phyloP scores from a whole-genome alignment of 2,888 invertebrate species.

The Drosophila bunnanda region DNA sequence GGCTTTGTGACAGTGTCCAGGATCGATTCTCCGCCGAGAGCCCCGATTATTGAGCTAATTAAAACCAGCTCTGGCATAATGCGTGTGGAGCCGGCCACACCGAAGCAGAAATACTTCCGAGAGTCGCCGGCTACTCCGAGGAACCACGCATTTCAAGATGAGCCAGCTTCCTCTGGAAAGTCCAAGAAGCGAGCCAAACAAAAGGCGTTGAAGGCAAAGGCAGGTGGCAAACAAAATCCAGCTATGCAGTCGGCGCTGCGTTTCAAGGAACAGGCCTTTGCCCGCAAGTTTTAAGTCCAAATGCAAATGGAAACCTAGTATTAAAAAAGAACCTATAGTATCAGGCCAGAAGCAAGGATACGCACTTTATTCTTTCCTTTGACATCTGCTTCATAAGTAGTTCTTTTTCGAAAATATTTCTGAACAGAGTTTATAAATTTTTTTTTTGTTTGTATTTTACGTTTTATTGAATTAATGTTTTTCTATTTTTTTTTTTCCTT shows the following conservation, averaged over 20 bases:
- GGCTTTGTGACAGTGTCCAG: conserved; percentile 60
- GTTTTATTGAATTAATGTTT: conserved; percentile 6
- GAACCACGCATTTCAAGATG: conserved; percentile 35
- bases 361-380: conserved; percentile 2
- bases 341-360: not conserved
- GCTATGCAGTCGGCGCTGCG: conserved; percentile 59
- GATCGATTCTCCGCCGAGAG: conserved; percentile 1
- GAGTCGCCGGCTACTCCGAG: conserved; percentile 74
- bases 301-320: not conserved
- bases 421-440: not conserved
- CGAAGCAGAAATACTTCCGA: conserved; percentile 68
- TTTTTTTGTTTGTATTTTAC: conserved; percentile 8
- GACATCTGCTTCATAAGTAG: not conserved
- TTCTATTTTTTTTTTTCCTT: not conserved
- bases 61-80: conserved; percentile 77
- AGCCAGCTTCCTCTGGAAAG: not conserved
- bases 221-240: conserved; percentile 28
- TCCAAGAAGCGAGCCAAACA: conserved; percentile 3
- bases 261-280: conserved; percentile 54
- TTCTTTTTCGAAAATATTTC: not conserved
- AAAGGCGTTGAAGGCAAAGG: not conserved
- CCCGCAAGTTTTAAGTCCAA: conserved; percentile 19
- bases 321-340: not conserved
- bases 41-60: conserved; percentile 51
- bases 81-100: conserved; percentile 77